Evolutionary conservation across 2,888 invertebrate species (phyloP).

Genomic region (Heliconius cydno): DNA sequence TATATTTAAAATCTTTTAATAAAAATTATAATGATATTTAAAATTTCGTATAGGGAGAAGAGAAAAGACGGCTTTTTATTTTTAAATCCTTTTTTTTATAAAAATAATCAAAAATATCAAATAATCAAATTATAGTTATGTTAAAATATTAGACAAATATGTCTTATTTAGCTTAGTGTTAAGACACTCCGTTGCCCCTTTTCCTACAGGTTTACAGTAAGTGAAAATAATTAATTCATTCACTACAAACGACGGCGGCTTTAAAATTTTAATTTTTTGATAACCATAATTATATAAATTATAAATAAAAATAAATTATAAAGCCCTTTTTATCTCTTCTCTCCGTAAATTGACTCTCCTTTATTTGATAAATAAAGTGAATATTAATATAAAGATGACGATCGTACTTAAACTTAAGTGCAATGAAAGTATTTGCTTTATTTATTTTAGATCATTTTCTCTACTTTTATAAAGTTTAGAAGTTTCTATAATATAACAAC

Average conservation of each 20-base stretch:
- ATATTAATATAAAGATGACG: not conserved
- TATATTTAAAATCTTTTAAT: not conserved
- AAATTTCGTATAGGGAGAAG: not conserved
- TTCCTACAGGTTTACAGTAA: not conserved
- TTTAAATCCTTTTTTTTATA: not conserved
- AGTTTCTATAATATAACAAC: not conserved
- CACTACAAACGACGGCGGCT: too few species aligned
- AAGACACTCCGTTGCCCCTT: not conserved
- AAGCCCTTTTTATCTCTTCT: not conserved
- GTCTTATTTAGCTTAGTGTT: too few species aligned
- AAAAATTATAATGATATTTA: not conserved
- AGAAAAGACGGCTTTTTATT: not conserved
- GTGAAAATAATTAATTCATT: too few species aligned
- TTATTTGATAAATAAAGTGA: not conserved
- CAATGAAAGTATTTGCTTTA: slow-evolving; percentile 18
- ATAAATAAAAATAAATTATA: not conserved
- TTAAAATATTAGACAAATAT: too few species aligned
- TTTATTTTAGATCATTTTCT: slow-evolving; percentile 6
- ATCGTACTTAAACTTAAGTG: slow-evolving; percentile 34
- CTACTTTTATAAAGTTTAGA: not conserved
- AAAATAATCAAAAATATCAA: too few species aligned
- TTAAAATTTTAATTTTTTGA: too few species aligned
- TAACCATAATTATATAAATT: too few species aligned
- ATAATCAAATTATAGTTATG: too few species aligned
- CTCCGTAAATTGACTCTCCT: not conserved